These are phyloP conservation scores for Scarus forsteni DNA, from an alignment of 2,797 vertebrate genomes.

Conservation along the genomic window DNA sequence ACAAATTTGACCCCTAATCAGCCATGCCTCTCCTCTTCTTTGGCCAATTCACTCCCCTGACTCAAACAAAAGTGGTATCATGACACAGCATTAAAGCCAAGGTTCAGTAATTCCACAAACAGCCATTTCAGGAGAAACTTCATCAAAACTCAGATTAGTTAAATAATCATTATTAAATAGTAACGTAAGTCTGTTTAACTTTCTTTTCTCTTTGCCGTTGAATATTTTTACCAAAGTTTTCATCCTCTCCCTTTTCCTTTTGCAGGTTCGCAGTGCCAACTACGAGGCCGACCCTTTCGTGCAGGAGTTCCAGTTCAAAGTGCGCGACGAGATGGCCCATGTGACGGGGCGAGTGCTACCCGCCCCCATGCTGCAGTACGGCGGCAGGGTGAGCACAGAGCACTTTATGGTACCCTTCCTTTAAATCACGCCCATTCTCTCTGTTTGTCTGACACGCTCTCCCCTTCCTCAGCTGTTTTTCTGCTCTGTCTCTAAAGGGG, in stretches of 20 bases:
- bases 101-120: no score
- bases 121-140: no score
- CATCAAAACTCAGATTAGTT: no score
- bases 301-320: constrained; percentile 98
- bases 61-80: no score
- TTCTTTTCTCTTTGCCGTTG: background rate
- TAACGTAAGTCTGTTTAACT: no score
- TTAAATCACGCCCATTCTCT: constrained; percentile 84
- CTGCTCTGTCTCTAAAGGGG: constrained; percentile 47
- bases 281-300: constrained; percentile 98
- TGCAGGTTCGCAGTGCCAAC: constrained; percentile 98
- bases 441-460: constrained; percentile 73
- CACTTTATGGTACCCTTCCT: constrained; percentile 86
- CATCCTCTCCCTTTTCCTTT: background rate
- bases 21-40: no score
- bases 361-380: constrained; percentile 98
- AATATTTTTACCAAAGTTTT: background rate
- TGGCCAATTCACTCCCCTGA: no score
- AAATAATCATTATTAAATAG: no score
- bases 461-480: constrained; percentile 36
- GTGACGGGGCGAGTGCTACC: constrained; percentile 98
- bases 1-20: no score
- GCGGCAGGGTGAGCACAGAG: constrained; percentile 95
- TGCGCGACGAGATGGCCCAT: constrained; percentile 98
- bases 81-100: no score